Evolutionary conservation across 2,797 vertebrate genomes (phyloP), one percentile per base, ranked within the genome.

Genomic region (Myiotriccus ornatus): DNA sequence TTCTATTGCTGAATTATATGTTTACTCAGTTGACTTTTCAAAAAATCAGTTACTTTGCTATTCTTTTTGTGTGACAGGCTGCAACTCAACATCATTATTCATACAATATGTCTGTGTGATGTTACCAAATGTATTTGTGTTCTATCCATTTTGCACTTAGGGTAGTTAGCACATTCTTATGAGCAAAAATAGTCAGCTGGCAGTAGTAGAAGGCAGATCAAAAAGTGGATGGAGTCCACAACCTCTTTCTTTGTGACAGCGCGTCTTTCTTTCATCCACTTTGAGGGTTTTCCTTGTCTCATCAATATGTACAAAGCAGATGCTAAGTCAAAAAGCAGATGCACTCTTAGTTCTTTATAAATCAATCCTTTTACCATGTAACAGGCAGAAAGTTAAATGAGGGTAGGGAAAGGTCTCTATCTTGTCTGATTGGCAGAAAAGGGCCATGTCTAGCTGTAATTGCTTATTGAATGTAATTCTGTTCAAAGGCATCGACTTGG

Each of bases 71-170:
- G 94, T 97, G 97, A 95, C 95, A 96, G 95, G 90, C 96, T 94
- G 93, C 96, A 95, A 59, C 93, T 50, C 84, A 97, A 93, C 85
- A 92, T 97, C 90, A 95, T 98, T 97, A 97, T 97, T 98, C 96
- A 96, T 95, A 92, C 87, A 92, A 85, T 80, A 49, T 83, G 71
- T 94, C 94, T 95, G 2, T 94, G 74, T 96, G 91, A 95, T 97
- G 93, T 95, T 96, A 89, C 92, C 84, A 96, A 98, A 97, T 98
- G 96, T 97, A 91, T 98, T 97, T 97, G 86, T 96, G 90, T 94
- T 95, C 60, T 95, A 95, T 97, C 96, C 87, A 76, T 97, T 97
- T 97, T 97, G 92, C 74, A 90, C 92, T 97, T 95, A 94, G 41
- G 95, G n/a, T 97, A 95, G 95, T 97, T 98, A 84, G 63, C 34